Base-by-base conservation (phyloP, 1,140 invertebrate species). In the Zophobas morio region DNA sequence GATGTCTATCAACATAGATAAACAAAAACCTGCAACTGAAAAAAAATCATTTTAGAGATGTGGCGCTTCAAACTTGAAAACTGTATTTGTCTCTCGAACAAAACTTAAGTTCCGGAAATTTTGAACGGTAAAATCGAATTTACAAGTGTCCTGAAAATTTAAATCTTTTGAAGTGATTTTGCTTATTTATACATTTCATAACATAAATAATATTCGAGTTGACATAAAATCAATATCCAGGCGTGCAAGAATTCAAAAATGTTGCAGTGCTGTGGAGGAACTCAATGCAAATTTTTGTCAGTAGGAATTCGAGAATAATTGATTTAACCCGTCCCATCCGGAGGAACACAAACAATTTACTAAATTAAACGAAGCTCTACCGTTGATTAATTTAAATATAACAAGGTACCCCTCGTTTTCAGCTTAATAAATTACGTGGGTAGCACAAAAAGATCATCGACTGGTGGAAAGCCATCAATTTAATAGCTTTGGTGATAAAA, bases 321-420 rank as follows among this genome's bases (percentile, higher is more conserved):
- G 49, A 6, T 8, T 53, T 53, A 53, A 32, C 20, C 49, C 36
- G 56, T 37, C 36, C 37, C n/a, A 32, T 53, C 35, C 33, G 56
- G n/a, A 39, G 1, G 20, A 42, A 32, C 39, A 66, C 60, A 66
- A 40, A 66, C 60, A 66, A 66, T 66, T 66, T 66, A 37, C 37
- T 66, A 66, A 66, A 46, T 66, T 8, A 66, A 66, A 46, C 39
- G 3, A 32, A 42, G 8, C 60, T 66, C 60, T 42, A 46, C 39
- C 60, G 60, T 66, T 66, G 60, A 66, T 66, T 66, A 66, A 66
- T 66, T 66, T 66, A 40, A 66, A 66, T 66, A 66, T 66, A 40
- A 66, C 60, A 66, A 42, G 37, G 60, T 66, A 32, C 20, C 60
- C 60, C 39, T 51, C 39, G 60, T 66, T 42, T 42, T 66, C 37